Base-by-base conservation (phyloP, 2,113 vertebrate genomes). In the Pedionomus torquatus region DNA sequence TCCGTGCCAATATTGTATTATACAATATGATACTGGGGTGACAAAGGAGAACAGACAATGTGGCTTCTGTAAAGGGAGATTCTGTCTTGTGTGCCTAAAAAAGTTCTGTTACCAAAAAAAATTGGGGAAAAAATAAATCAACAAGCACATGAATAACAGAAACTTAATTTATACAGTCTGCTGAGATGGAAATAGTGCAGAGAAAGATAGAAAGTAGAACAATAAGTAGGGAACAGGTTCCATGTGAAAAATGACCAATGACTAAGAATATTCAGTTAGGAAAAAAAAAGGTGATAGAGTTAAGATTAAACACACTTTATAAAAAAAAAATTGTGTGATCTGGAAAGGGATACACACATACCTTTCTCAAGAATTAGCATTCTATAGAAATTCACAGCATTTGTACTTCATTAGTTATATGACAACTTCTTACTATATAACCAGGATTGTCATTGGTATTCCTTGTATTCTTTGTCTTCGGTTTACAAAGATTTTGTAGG, bases 1-100 rank as follows among this genome's bases (percentile, higher is more conserved):
- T 43, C 43, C 49, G 46, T 75, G 63, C 37, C 18, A 84, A 41
- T 5, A 13, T 3, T 16, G 21, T 9, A 57, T 55, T 80, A 52
- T 9, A 57, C 11, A 61, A 6, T 11, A 55, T 7, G 19, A 37
- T 55, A 87, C 2, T 7, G 5, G 9, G 8, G 14, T 7, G 24
- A 14, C 0, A 1, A 10, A 3, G 65, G 17, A 51, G 25, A 15
- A 44, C 20, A 43, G 76, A 4, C 11, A 23, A 30, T 6, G 13
- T 21, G 33, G 28, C 8, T 75, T 37, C 66, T 58, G 25, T 17
- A 57, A 74, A 41, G 30, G 25, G 17, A 83, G 48, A 41, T 35
- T 49, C 49, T 48, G 30, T 24, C 60, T 83, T 60, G n/a, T 17
- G 24, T 33, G 13, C 17, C 54, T 33, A 13, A 17, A 12, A 52